These are phyloP conservation scores for Anguilla marmorata DNA, from an alignment of 2,797 vertebrate genomes.

Conservation along the genomic window DNA sequence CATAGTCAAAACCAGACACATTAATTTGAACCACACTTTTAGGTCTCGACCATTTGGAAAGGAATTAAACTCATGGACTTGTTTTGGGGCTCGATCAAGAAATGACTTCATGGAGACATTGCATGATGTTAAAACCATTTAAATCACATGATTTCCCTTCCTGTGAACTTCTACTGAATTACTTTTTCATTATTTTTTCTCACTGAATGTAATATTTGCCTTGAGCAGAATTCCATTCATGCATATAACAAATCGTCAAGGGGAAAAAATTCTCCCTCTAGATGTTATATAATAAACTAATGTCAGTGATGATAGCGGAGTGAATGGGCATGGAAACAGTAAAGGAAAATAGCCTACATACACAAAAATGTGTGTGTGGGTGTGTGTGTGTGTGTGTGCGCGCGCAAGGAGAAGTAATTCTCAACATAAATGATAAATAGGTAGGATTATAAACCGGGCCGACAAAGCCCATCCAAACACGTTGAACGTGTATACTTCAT, in stretches of 20 bases:
- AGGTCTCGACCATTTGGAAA: background rate
- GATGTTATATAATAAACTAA: constrained; percentile 68
- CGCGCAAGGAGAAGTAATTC: background rate
- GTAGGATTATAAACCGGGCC: background rate
- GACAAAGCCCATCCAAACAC: background rate
- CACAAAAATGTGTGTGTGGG: background rate
- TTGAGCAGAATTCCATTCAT: constrained; percentile 56
- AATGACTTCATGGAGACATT: background rate
- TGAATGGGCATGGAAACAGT: constrained; percentile 51
- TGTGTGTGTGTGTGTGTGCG: background rate
- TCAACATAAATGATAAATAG: background rate
- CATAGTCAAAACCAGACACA: background rate
- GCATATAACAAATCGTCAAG: constrained; percentile 56
- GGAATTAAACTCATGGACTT: background rate
- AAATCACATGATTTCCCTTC: background rate
- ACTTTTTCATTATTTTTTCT: constrained; percentile 56
- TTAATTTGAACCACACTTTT: background rate
- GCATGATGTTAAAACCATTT: background rate
- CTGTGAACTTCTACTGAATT: background rate
- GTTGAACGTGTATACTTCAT: background rate
- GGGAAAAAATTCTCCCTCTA: constrained; percentile 48
- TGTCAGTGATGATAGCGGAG: constrained; percentile 64
- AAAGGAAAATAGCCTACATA: background rate
- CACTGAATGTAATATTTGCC: constrained; percentile 62
- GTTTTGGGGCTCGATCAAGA: background rate